A percentile compares a stretch with the other conserved stretches of the same genome.
These are phyloP conservation scores for Neosalanx taihuensis DNA, from an alignment of 2,797 vertebrate genomes.

Conservation along the genomic window DNA sequence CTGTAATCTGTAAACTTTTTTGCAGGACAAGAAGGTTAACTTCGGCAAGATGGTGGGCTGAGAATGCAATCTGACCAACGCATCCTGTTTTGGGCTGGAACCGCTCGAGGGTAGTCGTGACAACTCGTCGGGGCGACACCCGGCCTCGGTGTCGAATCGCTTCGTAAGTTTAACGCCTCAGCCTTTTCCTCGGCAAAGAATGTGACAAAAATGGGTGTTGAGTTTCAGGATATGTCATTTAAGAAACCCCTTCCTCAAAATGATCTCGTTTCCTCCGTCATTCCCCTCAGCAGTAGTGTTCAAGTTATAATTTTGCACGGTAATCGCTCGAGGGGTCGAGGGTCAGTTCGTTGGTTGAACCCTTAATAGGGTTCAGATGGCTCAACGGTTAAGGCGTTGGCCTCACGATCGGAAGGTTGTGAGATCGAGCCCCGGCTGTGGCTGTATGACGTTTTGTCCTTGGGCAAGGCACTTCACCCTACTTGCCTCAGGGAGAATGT, in stretches of 20 bases:
- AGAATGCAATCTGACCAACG: constrained; percentile 23
- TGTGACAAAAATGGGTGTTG: background rate
- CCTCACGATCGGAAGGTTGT: too few species aligned
- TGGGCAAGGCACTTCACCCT: too few species aligned
- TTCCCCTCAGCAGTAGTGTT: background rate
- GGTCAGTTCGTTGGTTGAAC: too few species aligned
- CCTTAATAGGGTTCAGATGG: too few species aligned
- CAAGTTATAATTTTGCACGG: background rate
- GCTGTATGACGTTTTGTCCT: too few species aligned
- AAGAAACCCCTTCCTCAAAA: background rate
- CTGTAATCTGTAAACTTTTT: background rate
- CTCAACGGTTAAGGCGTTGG: too few species aligned
- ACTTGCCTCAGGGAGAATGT: too few species aligned
- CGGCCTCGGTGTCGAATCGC: background rate
- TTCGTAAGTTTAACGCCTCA: background rate
- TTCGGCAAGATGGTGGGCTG: constrained; percentile 24
- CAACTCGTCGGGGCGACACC: background rate
- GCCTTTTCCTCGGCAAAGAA: background rate
- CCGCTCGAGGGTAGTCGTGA: constrained; percentile 14
- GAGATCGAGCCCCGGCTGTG: too few species aligned
- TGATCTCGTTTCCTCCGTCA: background rate
- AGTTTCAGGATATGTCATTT: background rate
- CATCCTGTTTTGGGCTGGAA: constrained; percentile 35
- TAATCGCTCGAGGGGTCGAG: background rate
- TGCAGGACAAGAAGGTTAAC: background rate